These are phyloP conservation scores for Martes flavigula DNA, from an alignment of 2,797 vertebrate species.

Conservation along the genomic window DNA sequence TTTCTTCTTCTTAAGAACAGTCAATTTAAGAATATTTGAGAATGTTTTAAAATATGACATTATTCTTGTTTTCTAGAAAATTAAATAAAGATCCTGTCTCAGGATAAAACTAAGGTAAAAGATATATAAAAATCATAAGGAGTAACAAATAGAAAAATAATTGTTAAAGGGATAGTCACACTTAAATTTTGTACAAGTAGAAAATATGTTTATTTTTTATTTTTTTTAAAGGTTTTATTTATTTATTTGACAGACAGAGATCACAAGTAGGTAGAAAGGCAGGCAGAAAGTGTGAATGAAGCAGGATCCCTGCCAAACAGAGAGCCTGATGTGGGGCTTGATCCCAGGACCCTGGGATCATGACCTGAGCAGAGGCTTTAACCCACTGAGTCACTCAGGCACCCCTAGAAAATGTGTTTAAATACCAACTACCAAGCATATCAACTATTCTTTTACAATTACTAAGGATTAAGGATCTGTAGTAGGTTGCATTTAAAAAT, in stretches of 20 bases:
- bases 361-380: too few species aligned
- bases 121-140: neutral
- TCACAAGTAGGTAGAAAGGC: too few species aligned
- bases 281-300: too few species aligned
- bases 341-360: too few species aligned
- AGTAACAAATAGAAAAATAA: conserved; percentile 1
- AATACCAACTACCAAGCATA: neutral
- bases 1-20: neutral
- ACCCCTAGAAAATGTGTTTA: neutral
- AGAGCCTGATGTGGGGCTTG: too few species aligned
- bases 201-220: neutral
- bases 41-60: neutral
- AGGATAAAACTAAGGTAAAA: neutral
- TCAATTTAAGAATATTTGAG: neutral
- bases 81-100: neutral
- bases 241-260: too few species aligned
- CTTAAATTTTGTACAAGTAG: neutral
- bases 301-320: too few species aligned
- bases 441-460: neutral
- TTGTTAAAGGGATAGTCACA: neutral
- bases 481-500: neutral
- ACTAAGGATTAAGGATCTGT: neutral
- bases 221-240: too few species aligned
- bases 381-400: too few species aligned
- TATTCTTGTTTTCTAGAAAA: neutral